Evolutionary conservation across 2,888 invertebrate genomes (phyloP), one percentile per base, ranked within the genome.

Genomic region (Caenorhabditis imperialis): DNA sequence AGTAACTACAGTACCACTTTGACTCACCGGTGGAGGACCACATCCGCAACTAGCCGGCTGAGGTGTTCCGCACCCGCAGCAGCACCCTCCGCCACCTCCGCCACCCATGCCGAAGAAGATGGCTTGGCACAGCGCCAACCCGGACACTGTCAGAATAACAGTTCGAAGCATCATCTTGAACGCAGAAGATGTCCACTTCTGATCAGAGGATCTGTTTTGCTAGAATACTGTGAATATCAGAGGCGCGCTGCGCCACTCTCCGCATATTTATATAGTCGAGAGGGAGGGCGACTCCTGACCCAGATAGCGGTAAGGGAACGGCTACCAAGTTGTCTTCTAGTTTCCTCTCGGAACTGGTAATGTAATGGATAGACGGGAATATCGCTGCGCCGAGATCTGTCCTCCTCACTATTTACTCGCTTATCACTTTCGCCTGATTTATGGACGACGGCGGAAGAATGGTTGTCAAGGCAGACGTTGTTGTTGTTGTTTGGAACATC

Each of bases 31-130:
- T 35, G 72, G 72, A 53, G 63, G 23, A 33, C 16, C 71, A 58
- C 81, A 81, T 42, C 78, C 78, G 55, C 81, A 79, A 57, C 69
- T 72, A 33, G 78, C 51, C 12, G 81, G 78, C 57, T 77, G 78
- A 3, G 78, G 81, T 54, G 75, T 77, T 14, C 77, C 77, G 48
- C 81, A 79, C 35, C 81, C 79, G 53, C 81, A 77, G 48, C 81
- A 79, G 48, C 81, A 77, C n/a, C 77, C 75, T 14, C 77, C 71
- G 22, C 77, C 75, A 10, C 75, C 67, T 16, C 75, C 71, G 23
- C 77, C 72, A 16, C 74, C 62, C 63, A 76, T 75, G 33, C 72
- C 48, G 44, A 74, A 73, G 61, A 73, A 73, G 20, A 73, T 47
- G 3, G 65, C 45, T 10, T 61, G 48, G 22, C 42, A 40, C 10